Conservation (phyloP, 1,140 invertebrate genomes). For the Conopomorpha cramerella region DNA sequence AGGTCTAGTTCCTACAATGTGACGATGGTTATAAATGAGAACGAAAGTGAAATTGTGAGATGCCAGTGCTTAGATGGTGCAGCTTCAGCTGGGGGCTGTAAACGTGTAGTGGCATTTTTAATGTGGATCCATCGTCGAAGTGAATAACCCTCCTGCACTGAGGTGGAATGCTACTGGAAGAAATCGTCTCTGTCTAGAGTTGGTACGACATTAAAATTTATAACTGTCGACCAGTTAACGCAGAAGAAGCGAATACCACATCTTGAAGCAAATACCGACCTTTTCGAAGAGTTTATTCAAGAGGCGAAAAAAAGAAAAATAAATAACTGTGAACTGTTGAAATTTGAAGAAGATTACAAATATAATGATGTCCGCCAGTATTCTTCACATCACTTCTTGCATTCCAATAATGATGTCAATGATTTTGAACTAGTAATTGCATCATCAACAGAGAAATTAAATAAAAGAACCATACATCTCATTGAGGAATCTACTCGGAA, state of each 20-base stretch:
- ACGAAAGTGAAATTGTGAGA: conserved; percentile 6
- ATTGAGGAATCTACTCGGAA: conserved; percentile 1
- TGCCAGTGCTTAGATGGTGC: conserved; percentile 12
- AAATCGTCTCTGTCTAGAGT: conserved; percentile 15
- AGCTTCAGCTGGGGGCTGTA: conserved; percentile 11
- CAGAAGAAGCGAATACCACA: conserved; percentile 6
- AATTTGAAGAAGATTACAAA: conserved; percentile 3
- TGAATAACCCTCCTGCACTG: conserved; percentile 27
- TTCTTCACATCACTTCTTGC: too few species aligned
- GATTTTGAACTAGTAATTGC: background rate
- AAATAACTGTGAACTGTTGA: conserved; percentile 7
- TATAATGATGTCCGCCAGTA: too few species aligned
- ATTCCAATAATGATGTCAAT: background rate
- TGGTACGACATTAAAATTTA: conserved; percentile 8
- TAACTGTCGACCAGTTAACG: conserved; percentile 5
- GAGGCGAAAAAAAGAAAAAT: conserved; percentile 12
- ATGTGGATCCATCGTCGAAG: conserved; percentile 33
- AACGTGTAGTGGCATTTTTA: conserved; percentile 21
- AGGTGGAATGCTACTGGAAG: conserved; percentile 26
- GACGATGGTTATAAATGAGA: conserved; percentile 9
- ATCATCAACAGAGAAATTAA: background rate
- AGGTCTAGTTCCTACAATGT: conserved; percentile 7
- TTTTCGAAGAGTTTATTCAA: conserved; percentile 8
- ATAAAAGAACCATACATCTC: background rate
- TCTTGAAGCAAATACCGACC: too few species aligned